These are phyloP conservation scores for Phenganax subtilis DNA, from an alignment of 92 coral and sea anemone species.

Conservation along the genomic window DNA sequence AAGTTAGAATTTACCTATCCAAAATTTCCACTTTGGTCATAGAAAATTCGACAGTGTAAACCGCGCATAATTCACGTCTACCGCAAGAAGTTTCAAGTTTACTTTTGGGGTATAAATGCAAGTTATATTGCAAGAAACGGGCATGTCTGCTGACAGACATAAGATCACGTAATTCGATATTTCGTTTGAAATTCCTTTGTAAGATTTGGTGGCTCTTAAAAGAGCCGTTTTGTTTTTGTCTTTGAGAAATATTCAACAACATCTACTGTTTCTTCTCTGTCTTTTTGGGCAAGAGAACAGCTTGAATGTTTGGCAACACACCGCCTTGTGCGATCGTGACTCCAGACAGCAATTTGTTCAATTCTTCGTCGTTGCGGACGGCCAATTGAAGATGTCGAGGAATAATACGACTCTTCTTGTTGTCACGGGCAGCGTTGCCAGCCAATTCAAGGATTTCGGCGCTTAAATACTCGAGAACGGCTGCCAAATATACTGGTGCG, in stretches of 20 bases:
- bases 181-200: conserved; percentile 6
- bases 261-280: conserved; percentile 61
- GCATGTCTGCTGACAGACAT: too few relatives aligned
- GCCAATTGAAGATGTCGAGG: conserved; percentile 55
- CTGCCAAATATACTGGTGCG: conserved; percentile 37
- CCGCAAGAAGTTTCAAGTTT: too few relatives aligned
- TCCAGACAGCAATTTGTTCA: conserved; percentile 53
- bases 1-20: too few relatives aligned
- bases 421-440: conserved; percentile 58
- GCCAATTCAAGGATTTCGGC: conserved; percentile 59
- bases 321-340: conserved; percentile 57
- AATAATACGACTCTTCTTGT: conserved; percentile 53
- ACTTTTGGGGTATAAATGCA: too few relatives aligned
- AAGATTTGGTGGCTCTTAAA: conserved; percentile 67
- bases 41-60: too few relatives aligned
- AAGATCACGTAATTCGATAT: background rate
- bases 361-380: conserved; percentile 57
- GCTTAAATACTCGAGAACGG: conserved; percentile 33
- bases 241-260: background rate
- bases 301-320: conserved; percentile 72
- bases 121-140: too few relatives aligned
- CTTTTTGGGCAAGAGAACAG: conserved; percentile 83
- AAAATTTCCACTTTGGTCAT: too few relatives aligned
- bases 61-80: too few relatives aligned
- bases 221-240: conserved; percentile 61